Conservation (phyloP, 2,888 invertebrate genomes). For the Diaphora mendica region DNA sequence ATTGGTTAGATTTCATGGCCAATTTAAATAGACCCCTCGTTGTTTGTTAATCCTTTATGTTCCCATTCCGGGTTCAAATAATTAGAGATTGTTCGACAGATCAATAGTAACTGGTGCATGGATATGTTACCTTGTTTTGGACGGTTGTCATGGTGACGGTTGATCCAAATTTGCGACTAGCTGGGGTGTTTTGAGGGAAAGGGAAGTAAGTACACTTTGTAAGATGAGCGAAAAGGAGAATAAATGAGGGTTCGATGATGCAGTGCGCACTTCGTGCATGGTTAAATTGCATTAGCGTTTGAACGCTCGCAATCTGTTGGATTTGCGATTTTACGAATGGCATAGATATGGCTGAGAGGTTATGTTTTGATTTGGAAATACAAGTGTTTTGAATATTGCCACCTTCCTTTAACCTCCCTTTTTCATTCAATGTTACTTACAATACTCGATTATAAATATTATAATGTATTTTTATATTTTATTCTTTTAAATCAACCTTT, state of each 20-base stretch:
- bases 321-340: conserved; percentile 30
- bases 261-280: conserved; percentile 70
- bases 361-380: neutral
- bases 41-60: conserved; percentile 42
- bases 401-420: too few relatives aligned
- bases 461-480: neutral
- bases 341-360: neutral
- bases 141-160: conserved; percentile 76
- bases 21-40: conserved; percentile 60
- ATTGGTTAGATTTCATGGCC: conserved; percentile 58
- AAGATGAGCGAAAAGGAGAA: conserved; percentile 52
- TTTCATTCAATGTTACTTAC: too few relatives aligned
- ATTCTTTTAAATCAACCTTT: neutral
- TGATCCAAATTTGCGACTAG: conserved; percentile 69
- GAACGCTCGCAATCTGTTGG: conserved; percentile 39
- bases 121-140: conserved; percentile 72
- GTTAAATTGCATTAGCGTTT: conserved; percentile 78
- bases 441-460: neutral
- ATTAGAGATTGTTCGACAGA: conserved; percentile 51
- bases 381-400: neutral
- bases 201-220: conserved; percentile 44
- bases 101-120: conserved; percentile 65
- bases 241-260: conserved; percentile 67
- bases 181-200: conserved; percentile 68
- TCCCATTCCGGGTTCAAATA: conserved; percentile 36